Evolutionary conservation across 2,888 invertebrate genomes (phyloP), one percentile per base, ranked within the genome.

Genomic region (Ceraclea dissimilis): DNA sequence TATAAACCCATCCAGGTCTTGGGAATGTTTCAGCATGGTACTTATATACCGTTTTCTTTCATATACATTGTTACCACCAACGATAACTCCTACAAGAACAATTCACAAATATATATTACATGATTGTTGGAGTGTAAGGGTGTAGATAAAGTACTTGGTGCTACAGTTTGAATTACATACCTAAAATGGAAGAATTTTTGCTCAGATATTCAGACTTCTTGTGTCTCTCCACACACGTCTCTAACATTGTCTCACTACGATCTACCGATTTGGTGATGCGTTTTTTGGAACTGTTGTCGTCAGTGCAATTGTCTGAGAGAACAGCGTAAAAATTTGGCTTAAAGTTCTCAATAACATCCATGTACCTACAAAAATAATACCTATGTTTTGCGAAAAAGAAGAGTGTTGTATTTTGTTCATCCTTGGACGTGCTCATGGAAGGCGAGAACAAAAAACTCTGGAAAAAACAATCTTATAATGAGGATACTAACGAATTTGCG

Each of bases 301-400:
- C 79, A 44, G 85, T 88, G 64, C 87, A 85, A 39, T 84, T 84
- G 78, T 94, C 93, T 68, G 86, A 86, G 64, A 94, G 74, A 13
- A 86, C 82, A 68, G 89, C 83, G 72, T 88, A 90, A 67, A 90
- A 82, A 69, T 92, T 89, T 39, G 94, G 93, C 69, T 83, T 81
- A 68, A 87, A 85, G 21, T 79, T 71, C 72, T 91, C 87, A 63
- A 92, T 82, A 34, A 87, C 68, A 65, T 88, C 81, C 84, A 93
- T 87, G 70, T 88, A 90, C 64, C 84, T 84, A 68, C 63, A 75
- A 33, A 17, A 43, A 59, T 22, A 48, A 51, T 34, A n/a, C n/a
- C n/a, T n/a, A n/a, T n/a, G n/a, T n/a, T n/a, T n/a, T n/a, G n/a
- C n/a, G n/a, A n/a, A n/a, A n/a, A n/a, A n/a, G n/a, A n/a, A n/a